Base-by-base conservation (phyloP, 2,797 vertebrate genomes). In the Tapera naevia region DNA sequence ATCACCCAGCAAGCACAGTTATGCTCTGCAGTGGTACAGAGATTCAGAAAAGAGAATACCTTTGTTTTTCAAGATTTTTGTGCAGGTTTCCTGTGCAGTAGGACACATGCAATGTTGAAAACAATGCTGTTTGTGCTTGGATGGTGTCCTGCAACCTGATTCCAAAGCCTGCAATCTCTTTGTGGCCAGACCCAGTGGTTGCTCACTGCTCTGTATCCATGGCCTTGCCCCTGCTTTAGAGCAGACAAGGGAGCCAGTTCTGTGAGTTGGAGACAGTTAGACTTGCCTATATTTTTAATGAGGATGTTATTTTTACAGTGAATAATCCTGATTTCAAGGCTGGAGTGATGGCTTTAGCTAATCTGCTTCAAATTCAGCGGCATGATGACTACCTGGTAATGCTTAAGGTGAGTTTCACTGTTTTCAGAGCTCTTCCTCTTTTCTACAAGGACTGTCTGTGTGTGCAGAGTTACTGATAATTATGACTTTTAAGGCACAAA, bases 301-400 rank as follows among this genome's bases (percentile, higher is more conserved):
- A 1, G 18, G 8, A n/a, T 81, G 21, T 91, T 74, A 24, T 84
- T 76, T 83, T 92, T 73, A 4, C 87, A 99, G 99, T 98, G 88
- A 98, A 98, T 94, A 99, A 99, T 86, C 99, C 99, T 5, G 99
- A 99, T 93, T 99, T 99, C 94, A 99, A 99, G 97, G 99, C 99
- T 46, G 99, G 99, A 16, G 99, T 99, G 60, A 98, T 98, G 78
- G 99, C 99, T 93, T 97, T 99, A 91, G 98, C 99, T 27, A 99
- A 99, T 96, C 98, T 99, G 70, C 98, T 99, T 27, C 99, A 99
- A 94, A 99, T 99, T 66, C 99, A 99, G 37, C 98, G 99, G 7
- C 99, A 99, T 3, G 99, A 99, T 18, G 99, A 99, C 97, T 99
- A 99, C 89, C 96, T 99, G 97, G 97, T 99, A 28, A 99, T 99